Conservation (phyloP, 2,797 vertebrate species). For the Oryzias sinensis region DNA sequence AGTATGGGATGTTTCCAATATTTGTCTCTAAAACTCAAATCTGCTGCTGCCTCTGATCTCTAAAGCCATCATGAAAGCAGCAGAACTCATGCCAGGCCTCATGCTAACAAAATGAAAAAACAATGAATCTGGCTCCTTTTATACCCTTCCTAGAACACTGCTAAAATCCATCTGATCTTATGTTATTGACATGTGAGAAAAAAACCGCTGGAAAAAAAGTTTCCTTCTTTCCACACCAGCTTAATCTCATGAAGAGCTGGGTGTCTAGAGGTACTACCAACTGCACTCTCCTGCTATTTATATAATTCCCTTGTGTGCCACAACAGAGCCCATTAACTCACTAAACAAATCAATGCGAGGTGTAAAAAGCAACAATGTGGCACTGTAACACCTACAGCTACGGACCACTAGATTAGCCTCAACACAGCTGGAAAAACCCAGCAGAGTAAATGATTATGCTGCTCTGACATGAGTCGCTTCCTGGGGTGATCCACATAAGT, state of each 20-base stretch:
- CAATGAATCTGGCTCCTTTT: conserved; percentile 20
- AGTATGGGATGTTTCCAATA: conserved; percentile 1
- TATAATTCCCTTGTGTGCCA: conserved; percentile 50
- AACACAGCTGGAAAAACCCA: conserved; percentile 41
- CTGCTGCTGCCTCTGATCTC: neutral
- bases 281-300: conserved; percentile 39
- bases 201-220: neutral
- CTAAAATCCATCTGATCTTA: neutral
- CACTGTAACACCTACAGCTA: conserved; percentile 55
- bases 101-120: conserved; percentile 15
- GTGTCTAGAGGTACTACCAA: conserved; percentile 28
- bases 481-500: conserved; percentile 45
- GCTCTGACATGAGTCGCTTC: conserved; percentile 36
- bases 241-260: neutral
- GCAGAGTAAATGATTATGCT: conserved; percentile 65
- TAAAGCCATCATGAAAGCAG: conserved; percentile 7
- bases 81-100: neutral
- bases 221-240: no score
- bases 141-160: conserved; percentile 5
- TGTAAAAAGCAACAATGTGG: conserved; percentile 71
- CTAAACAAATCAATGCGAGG: conserved; percentile 70
- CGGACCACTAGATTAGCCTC: conserved; percentile 61
- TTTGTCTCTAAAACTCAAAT: conserved; percentile 4
- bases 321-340: conserved; percentile 54
- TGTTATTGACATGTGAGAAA: conserved; percentile 3